A percentile compares a stretch with the other conserved stretches of the same genome.
These are phyloP conservation scores for Drosophila lacteicornis DNA, from an alignment of 1,140 invertebrate genomes.

Conservation along the genomic window DNA sequence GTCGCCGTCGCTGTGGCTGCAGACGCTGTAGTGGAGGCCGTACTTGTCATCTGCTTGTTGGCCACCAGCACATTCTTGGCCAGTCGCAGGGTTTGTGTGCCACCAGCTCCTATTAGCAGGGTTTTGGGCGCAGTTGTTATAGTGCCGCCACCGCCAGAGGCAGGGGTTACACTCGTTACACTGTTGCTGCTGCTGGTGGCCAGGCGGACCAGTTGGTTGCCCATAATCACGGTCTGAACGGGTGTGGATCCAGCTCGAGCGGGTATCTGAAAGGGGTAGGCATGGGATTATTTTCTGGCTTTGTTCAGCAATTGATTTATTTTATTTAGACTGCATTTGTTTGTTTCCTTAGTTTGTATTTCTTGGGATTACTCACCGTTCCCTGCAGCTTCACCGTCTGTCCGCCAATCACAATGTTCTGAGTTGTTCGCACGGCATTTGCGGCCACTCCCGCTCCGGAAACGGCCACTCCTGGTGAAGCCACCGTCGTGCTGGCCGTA, in stretches of 20 bases:
- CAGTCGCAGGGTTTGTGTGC: conserved; percentile 68
- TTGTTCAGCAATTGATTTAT: not conserved
- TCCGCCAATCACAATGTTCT: conserved; percentile 83
- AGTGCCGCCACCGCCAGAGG: conserved; percentile 17
- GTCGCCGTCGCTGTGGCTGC: conserved; percentile 21
- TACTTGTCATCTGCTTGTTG: conserved; percentile 36
- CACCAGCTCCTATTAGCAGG: conserved; percentile 65
- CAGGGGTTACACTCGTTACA: conserved; percentile 29
- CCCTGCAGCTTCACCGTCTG: conserved; percentile 79
- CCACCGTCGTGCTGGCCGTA: conserved; percentile 17
- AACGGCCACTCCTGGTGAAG: conserved; percentile 12
- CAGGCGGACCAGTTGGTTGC: conserved; percentile 82
- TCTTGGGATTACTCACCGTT: conserved; percentile 48
- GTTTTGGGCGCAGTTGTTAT: conserved; percentile 66
- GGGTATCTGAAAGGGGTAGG: conserved; percentile 32
- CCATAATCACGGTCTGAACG: conserved; percentile 85
- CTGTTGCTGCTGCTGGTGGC: conserved; percentile 53
- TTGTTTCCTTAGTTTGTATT: too few relatives aligned
- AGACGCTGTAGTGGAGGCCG: conserved; percentile 14
- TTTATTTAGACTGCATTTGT: too few relatives aligned
- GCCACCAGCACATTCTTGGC: conserved; percentile 69
- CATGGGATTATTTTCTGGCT: not conserved
- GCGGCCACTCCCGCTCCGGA: conserved; percentile 2
- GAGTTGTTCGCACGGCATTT: conserved; percentile 42
- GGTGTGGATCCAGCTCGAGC: conserved; percentile 35